These are phyloP conservation scores for Scaptomyza tumidula DNA, from an alignment of 2,888 invertebrate genomes.

Conservation along the genomic window DNA sequence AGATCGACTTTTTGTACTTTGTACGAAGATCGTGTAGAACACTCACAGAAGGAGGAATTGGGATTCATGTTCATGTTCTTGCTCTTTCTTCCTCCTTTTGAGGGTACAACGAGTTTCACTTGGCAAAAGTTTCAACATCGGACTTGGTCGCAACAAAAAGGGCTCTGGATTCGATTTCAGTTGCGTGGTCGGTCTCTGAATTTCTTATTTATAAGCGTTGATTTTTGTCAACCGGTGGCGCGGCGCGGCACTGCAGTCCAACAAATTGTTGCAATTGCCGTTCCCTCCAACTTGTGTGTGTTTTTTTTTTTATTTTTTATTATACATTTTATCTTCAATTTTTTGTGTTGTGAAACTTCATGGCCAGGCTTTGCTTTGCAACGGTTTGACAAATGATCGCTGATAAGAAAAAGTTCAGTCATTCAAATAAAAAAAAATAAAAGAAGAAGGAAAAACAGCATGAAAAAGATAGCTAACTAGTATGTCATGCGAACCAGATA, in stretches of 20 bases:
- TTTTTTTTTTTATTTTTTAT: background rate
- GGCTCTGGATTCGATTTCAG: constrained; percentile 33
- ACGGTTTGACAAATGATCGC: constrained; percentile 62
- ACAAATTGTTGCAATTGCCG: constrained; percentile 65
- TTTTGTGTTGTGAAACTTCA: constrained; percentile 18
- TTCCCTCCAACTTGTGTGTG: constrained; percentile 9
- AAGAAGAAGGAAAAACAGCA: no score
- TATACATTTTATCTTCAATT: background rate
- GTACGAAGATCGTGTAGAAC: constrained; percentile 22
- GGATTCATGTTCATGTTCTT: constrained; percentile 7
- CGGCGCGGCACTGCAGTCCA: constrained; percentile 25
- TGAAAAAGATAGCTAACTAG: background rate
- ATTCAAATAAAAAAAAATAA: constrained; percentile 23
- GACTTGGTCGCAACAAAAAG: constrained; percentile 6
- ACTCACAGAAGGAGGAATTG: constrained; percentile 17
- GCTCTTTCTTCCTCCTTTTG: constrained; percentile 1
- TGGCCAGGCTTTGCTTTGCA: constrained; percentile 23
- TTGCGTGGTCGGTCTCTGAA: constrained; percentile 48
- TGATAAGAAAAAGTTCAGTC: constrained; percentile 48
- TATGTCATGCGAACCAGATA: background rate
- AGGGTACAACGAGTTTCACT: constrained; percentile 27
- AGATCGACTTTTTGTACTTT: constrained; percentile 3
- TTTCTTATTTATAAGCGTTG: constrained; percentile 60
- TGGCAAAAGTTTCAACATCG: constrained; percentile 7
- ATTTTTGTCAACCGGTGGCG: constrained; percentile 47